These are phyloP conservation scores for Pachydiplax longipennis DNA, from an alignment of 2,888 invertebrate species.

Conservation along the genomic window DNA sequence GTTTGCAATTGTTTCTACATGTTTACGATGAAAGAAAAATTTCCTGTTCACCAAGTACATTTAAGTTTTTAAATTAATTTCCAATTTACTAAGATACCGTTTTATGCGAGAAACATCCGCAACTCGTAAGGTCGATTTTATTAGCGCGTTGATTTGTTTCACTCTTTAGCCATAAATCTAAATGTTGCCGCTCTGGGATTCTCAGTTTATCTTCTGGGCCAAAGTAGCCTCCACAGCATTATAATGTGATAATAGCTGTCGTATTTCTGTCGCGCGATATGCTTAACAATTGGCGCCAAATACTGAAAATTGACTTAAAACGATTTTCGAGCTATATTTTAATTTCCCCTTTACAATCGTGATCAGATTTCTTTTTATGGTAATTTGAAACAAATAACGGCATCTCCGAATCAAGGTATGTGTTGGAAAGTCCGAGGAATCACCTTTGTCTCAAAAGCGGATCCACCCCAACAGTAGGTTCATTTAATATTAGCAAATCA, in stretches of 20 bases:
- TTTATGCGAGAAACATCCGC: too few species aligned
- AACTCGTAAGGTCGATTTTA: too few species aligned
- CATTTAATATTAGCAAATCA: conserved; percentile 61
- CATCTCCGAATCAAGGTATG: not conserved
- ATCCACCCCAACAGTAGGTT: conserved; percentile 63
- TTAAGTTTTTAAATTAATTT: too few species aligned
- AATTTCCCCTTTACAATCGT: not conserved
- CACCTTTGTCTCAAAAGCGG: conserved; percentile 56
- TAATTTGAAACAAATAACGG: not conserved
- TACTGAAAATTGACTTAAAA: not conserved
- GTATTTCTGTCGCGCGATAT: not conserved
- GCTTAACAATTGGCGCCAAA: not conserved
- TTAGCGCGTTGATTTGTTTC: too few species aligned
- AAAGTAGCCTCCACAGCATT: not conserved
- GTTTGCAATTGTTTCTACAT: too few species aligned
- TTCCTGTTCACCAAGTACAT: too few species aligned
- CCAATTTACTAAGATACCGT: too few species aligned
- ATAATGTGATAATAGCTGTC: not conserved
- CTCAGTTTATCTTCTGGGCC: not conserved
- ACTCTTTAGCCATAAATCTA: too few species aligned
- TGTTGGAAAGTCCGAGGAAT: not conserved
- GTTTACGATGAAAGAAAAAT: too few species aligned
- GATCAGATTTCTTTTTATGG: not conserved
- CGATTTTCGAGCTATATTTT: not conserved
- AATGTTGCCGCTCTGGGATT: too few species aligned